These are phyloP conservation scores for Siphamia tubifer DNA, from an alignment of 2,113 vertebrate species.

Conservation along the genomic window DNA sequence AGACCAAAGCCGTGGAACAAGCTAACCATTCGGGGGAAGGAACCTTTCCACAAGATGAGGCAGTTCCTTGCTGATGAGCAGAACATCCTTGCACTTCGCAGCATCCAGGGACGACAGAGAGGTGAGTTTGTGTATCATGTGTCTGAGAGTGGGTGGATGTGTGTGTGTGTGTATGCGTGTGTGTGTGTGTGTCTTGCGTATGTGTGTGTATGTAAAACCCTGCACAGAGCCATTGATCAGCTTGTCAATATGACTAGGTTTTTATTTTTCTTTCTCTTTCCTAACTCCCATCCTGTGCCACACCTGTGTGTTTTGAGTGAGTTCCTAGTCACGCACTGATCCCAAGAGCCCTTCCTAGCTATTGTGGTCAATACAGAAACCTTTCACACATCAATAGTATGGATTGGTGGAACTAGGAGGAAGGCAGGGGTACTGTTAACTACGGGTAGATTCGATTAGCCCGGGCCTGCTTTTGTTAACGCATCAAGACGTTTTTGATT, in stretches of 20 bases:
- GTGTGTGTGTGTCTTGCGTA: conserved; percentile 29
- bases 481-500: conserved; percentile 70
- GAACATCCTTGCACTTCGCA: conserved; percentile 95
- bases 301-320: conserved; percentile 71
- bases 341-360: conserved; percentile 67
- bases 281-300: conserved; percentile 59
- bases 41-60: conserved; percentile 99
- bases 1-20: conserved; percentile 98
- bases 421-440: conserved; percentile 70
- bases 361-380: conserved; percentile 76
- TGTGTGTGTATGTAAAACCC: conserved; percentile 44
- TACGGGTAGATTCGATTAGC: conserved; percentile 73
- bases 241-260: conserved; percentile 66
- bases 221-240: conserved; percentile 65
- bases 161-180: background rate
- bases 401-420: conserved; percentile 58
- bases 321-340: conserved; percentile 60
- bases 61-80: conserved; percentile 97
- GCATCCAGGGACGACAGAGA: conserved; percentile 96
- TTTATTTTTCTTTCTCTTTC: conserved; percentile 65
- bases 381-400: conserved; percentile 78
- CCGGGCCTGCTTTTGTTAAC: conserved; percentile 68
- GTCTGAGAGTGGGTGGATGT: background rate
- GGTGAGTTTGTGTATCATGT: conserved; percentile 80
- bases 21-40: conserved; percentile 94